Percentiles rank a stretch among this genome's conserved stretches.
phyloP scores from a whole-genome alignment of 1,140 invertebrate species.

The Prorops nasuta region DNA sequence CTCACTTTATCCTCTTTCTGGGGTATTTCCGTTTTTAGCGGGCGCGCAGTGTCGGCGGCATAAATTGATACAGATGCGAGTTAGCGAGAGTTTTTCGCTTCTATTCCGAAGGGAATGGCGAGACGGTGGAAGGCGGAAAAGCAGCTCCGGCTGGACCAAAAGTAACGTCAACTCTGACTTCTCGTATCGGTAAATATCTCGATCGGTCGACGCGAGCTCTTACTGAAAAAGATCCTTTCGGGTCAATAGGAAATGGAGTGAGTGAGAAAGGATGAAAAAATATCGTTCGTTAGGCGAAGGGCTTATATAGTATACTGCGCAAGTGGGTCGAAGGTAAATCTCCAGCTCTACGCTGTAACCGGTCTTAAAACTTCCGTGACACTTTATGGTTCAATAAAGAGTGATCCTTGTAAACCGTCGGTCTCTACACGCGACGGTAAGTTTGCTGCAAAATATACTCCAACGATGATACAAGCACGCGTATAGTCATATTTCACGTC shows the following conservation, averaged over 20 bases:
- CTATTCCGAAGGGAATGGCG: constrained; percentile 30
- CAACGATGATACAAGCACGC: too few species aligned
- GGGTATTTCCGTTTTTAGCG: constrained; percentile 35
- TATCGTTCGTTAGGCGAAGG: not conserved
- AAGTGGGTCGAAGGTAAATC: constrained; percentile 22
- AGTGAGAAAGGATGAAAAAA: not conserved
- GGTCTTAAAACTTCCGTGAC: constrained; percentile 12
- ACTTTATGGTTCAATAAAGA: constrained; percentile 8
- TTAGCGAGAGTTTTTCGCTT: constrained; percentile 51
- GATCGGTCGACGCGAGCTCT: constrained; percentile 12
- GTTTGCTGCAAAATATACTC: not conserved
- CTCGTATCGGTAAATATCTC: constrained; percentile 18
- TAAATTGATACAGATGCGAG: constrained; percentile 57
- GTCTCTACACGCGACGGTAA: not conserved
- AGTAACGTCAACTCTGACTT: not conserved
- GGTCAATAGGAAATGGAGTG: not conserved
- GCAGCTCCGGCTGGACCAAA: too few species aligned
- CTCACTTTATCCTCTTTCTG: constrained; percentile 24
- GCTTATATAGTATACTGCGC: not conserved
- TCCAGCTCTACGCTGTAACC: not conserved
- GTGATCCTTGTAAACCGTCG: not conserved
- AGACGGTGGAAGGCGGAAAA: constrained; percentile 10
- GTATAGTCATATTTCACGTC: not conserved
- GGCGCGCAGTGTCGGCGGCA: constrained; percentile 35
- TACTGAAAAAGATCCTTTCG: constrained; percentile 6